These are phyloP conservation scores for Amaurobius ferox DNA, from an alignment of 2,888 invertebrate genomes.

Conservation along the genomic window DNA sequence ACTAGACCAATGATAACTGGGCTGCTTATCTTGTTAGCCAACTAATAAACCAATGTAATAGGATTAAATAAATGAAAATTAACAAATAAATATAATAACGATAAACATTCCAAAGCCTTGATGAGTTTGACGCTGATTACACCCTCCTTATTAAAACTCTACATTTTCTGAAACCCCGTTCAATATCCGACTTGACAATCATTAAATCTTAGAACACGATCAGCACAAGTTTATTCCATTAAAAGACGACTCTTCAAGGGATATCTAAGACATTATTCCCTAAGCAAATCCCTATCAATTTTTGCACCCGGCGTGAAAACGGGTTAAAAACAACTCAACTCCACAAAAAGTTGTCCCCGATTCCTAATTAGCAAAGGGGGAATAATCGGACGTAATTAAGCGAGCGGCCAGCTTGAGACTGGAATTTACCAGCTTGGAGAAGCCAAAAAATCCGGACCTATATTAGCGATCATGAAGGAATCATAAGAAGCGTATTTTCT, in stretches of 20 bases:
- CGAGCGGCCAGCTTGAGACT: conserved; percentile 37
- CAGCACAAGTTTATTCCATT: conserved; percentile 1
- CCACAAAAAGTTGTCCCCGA: conserved; percentile 37
- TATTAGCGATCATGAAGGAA: conserved; percentile 38
- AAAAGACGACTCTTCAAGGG: background rate
- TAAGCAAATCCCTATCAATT: conserved; percentile 10
- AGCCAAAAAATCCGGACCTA: conserved; percentile 6
- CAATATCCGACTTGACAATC: no score
- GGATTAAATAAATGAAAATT: no score
- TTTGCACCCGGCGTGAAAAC: conserved; percentile 4
- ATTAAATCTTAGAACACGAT: background rate
- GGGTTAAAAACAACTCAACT: conserved; percentile 45
- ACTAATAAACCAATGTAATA: no score
- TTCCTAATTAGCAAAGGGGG: conserved; percentile 56
- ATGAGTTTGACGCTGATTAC: no score
- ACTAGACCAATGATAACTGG: no score
- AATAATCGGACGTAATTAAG: conserved; percentile 62
- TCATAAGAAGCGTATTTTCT: conserved; percentile 49
- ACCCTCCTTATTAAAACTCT: no score
- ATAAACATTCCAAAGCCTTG: no score
- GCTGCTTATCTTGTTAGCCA: no score
- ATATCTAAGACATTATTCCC: background rate
- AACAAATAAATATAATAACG: no score
- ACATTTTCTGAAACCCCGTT: no score
- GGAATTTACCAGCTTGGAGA: background rate